phyloP scores from a whole-genome alignment of 2,888 invertebrate species.

The Volucella bombylans region DNA sequence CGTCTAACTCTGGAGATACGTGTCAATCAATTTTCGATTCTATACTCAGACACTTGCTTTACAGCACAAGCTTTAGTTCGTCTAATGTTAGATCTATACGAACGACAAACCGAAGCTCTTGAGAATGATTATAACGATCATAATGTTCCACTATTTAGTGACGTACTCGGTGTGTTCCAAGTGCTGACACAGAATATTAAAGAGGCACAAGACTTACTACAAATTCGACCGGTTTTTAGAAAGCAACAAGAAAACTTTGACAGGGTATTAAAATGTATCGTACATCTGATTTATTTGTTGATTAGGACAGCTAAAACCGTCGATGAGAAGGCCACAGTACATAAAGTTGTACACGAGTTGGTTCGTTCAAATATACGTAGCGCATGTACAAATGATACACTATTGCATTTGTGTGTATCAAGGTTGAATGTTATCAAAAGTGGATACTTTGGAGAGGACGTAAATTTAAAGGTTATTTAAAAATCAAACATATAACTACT shows the following conservation, averaged over 20 bases:
- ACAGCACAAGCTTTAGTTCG: constrained; percentile 92
- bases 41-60: constrained; percentile 91
- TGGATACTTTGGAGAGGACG: constrained; percentile 89
- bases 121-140: constrained; percentile 82
- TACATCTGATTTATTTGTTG: constrained; percentile 89
- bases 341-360: constrained; percentile 82
- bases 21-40: constrained; percentile 89
- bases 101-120: constrained; percentile 84
- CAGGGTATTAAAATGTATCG: constrained; percentile 90
- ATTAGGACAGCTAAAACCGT: constrained; percentile 84
- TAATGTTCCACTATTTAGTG: constrained; percentile 85
- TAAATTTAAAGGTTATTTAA: constrained; percentile 82
- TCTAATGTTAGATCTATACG: constrained; percentile 89
- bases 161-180: constrained; percentile 88
- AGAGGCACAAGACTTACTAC: constrained; percentile 84
- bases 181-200: constrained; percentile 86
- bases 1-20: constrained; percentile 90
- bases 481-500: not conserved
- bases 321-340: constrained; percentile 83
- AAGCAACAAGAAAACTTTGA: constrained; percentile 92
- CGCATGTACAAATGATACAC: constrained; percentile 88
- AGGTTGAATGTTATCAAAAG: constrained; percentile 90
- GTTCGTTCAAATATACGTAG: constrained; percentile 86
- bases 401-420: constrained; percentile 92
- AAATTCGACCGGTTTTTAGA: constrained; percentile 87